Evolutionary conservation across 1,140 invertebrate genomes (phyloP).

Genomic region (Drosophila chauvacae): DNA sequence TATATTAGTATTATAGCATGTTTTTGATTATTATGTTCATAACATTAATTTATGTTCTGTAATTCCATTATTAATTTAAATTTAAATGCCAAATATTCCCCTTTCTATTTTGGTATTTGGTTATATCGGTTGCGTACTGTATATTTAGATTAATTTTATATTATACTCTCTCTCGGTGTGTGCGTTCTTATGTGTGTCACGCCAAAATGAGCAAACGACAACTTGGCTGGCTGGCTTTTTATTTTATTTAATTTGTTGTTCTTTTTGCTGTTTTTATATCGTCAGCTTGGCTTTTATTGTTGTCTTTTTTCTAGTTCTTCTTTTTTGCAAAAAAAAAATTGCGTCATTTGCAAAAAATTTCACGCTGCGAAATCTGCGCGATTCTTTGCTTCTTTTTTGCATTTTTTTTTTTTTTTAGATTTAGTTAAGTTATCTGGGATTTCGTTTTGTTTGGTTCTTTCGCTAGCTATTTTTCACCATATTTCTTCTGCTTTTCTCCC

Average conservation of each 20-base stretch:
- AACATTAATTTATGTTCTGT: background rate
- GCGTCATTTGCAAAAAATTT: conserved; percentile 77
- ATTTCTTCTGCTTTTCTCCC: conserved; percentile 8
- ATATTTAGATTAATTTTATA: conserved; percentile 21
- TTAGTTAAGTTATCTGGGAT: conserved; percentile 15
- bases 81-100: background rate
- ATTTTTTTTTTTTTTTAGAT: conserved; percentile 4
- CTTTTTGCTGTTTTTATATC: conserved; percentile 13
- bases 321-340: conserved; percentile 56
- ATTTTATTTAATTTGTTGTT: conserved; percentile 28
- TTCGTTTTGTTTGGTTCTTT: conserved; percentile 21
- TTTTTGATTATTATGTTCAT: background rate
- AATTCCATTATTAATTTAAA: background rate
- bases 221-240: conserved; percentile 52
- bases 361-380: conserved; percentile 41
- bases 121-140: background rate
- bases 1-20: too few species aligned
- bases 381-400: conserved; percentile 1
- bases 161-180: background rate
- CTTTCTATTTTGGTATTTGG: background rate
- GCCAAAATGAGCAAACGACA: conserved; percentile 60
- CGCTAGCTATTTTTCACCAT: conserved; percentile 22
- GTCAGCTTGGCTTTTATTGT: conserved; percentile 24
- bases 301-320: conserved; percentile 36
- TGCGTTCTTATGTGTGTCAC: conserved; percentile 53